Percentiles rank a stretch among this genome's conserved stretches.
phyloP scores from a whole-genome alignment of 1,140 invertebrate species.

The Aradophagus sp. region DNA sequence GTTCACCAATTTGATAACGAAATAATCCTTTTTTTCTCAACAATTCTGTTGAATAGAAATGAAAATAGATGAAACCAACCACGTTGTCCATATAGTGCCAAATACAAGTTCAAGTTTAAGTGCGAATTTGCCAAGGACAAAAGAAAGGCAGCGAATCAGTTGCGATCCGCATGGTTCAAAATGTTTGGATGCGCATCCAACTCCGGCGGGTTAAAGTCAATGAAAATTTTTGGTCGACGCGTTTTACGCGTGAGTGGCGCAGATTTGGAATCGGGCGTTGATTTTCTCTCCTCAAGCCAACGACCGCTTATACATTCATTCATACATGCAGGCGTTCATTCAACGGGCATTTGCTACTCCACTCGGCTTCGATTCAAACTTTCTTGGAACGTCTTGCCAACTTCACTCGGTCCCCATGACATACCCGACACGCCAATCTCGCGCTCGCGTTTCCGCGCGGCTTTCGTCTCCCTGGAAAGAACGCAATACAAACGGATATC shows the following conservation, averaged over 20 bases:
- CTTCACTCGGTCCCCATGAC: conserved; percentile 64
- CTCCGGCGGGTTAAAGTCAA: conserved; percentile 16
- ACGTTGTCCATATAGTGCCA: no score
- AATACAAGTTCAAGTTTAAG: no score
- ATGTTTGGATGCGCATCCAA: no score
- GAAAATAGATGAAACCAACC: no score
- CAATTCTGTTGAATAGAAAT: no score
- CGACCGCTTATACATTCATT: conserved; percentile 64
- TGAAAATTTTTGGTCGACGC: conserved; percentile 39
- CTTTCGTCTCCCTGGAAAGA: no score
- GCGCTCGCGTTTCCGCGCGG: conserved; percentile 42
- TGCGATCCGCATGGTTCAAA: no score
- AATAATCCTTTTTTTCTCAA: no score
- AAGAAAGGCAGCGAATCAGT: no score
- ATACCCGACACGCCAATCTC: conserved; percentile 56
- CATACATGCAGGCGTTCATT: conserved; percentile 67
- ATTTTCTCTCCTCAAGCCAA: conserved; percentile 60
- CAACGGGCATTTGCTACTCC: conserved; percentile 64
- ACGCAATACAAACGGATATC: no score
- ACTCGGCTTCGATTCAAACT: conserved; percentile 71
- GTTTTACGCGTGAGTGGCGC: conserved; percentile 39
- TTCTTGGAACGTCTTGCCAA: conserved; percentile 70
- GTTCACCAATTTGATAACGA: no score
- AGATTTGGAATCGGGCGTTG: conserved; percentile 57
- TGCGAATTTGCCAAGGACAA: no score